Evolutionary conservation across 1,140 invertebrate genomes (phyloP).

Genomic region (Uloborus diversus): DNA sequence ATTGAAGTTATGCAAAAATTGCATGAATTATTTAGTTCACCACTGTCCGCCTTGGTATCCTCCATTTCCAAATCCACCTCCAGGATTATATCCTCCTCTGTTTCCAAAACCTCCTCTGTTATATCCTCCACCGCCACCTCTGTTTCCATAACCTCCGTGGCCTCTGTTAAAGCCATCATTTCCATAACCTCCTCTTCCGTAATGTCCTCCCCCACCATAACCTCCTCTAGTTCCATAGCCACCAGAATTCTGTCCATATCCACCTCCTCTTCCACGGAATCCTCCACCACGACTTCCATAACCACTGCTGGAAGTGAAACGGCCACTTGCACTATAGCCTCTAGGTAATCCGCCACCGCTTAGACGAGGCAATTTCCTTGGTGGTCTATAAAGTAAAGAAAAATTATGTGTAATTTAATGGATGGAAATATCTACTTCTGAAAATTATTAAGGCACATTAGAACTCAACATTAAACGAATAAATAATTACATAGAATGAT

Average conservation of each 20-base stretch:
- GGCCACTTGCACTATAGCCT: slow-evolving; percentile 37
- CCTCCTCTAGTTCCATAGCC: background rate
- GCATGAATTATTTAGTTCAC: too few species aligned
- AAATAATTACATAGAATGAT: background rate
- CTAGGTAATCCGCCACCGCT: slow-evolving; percentile 23
- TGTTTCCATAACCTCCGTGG: background rate
- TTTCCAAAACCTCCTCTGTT: background rate
- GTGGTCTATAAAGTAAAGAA: slow-evolving; percentile 20
- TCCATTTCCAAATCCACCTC: background rate
- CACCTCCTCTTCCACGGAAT: background rate
- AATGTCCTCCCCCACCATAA: background rate
- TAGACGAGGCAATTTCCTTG: slow-evolving; percentile 11
- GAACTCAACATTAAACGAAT: background rate
- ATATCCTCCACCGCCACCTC: slow-evolving; percentile 15
- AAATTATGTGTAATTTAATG: background rate
- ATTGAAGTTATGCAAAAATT: too few species aligned
- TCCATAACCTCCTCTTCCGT: background rate
- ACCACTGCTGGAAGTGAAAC: slow-evolving; percentile 14
- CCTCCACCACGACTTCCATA: slow-evolving; percentile 36
- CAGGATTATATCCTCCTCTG: background rate
- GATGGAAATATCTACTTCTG: slow-evolving; percentile 20
- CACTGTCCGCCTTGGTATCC: too few species aligned
- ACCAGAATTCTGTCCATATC: background rate
- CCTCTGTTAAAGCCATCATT: slow-evolving; percentile 10
- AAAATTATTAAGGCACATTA: background rate